These are phyloP conservation scores for Spea multiplicata DNA, from an alignment of 2,113 vertebrate genomes.

Conservation along the genomic window DNA sequence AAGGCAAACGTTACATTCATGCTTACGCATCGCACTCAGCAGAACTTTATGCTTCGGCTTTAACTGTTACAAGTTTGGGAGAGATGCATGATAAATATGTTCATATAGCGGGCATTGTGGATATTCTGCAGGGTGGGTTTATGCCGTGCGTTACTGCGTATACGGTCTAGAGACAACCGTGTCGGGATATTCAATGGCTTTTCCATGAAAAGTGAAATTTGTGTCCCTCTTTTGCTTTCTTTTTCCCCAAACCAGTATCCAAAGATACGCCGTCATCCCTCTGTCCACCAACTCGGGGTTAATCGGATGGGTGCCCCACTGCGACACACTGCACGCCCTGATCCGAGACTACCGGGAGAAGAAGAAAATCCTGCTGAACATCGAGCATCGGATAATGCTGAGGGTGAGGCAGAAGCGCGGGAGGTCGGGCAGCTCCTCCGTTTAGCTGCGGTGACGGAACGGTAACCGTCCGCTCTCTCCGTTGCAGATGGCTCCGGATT, in stretches of 20 bases:
- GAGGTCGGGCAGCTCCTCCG: not conserved
- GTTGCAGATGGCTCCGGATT: conserved; percentile 94
- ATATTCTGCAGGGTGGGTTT: too few relatives aligned
- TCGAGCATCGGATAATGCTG: conserved; percentile 98
- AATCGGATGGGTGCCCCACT: conserved; percentile 98
- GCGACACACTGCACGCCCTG: conserved; percentile 93
- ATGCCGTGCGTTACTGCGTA: too few relatives aligned
- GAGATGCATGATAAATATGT: too few relatives aligned
- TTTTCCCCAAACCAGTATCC: conserved; percentile 73
- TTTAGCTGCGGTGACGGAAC: not conserved
- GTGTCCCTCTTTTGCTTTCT: not conserved
- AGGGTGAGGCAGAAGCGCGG: conserved; percentile 66
- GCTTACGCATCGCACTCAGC: too few relatives aligned
- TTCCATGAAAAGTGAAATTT: too few relatives aligned
- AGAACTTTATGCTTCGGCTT: too few relatives aligned
- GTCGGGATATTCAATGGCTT: not conserved
- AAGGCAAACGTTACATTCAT: not conserved
- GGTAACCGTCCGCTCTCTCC: not conserved
- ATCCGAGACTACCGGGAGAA: conserved; percentile 98
- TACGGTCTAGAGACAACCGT: not conserved
- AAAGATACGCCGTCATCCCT: conserved; percentile 95
- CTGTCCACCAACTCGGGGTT: conserved; percentile 96
- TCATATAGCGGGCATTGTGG: too few relatives aligned
- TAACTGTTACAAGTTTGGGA: too few relatives aligned
- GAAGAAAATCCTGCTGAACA: conserved; percentile 98